A percentile compares a stretch with the other conserved stretches of the same genome.
Conservation (phyloP, 1,140 invertebrate genomes). For the Cherax quadricarinatus region DNA sequence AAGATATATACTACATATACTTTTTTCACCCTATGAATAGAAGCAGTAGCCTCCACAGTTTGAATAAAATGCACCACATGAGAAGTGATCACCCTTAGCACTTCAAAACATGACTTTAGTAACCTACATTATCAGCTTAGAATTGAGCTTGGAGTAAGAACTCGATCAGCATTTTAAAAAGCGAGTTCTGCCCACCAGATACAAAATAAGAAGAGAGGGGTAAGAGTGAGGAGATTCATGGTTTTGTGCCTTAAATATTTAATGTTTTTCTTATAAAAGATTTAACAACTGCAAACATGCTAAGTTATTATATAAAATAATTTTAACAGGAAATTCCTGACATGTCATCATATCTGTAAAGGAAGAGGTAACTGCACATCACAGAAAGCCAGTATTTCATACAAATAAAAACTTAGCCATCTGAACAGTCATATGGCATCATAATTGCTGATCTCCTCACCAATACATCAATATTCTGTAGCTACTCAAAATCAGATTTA, state of each 20-base stretch:
- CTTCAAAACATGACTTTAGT: neutral
- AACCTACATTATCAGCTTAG: constrained; percentile 29
- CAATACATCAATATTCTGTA: constrained; percentile 19
- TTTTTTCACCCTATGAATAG: constrained; percentile 50
- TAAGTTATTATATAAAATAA: neutral
- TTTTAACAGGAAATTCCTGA: neutral
- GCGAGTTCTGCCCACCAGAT: constrained; percentile 14
- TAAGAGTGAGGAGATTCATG: constrained; percentile 39
- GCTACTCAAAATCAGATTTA: constrained; percentile 34
- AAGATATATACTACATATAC: constrained; percentile 20
- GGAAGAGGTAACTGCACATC: constrained; percentile 1
- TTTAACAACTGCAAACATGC: neutral
- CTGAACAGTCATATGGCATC: neutral
- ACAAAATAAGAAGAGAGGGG: neutral
- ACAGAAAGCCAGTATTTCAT: neutral
- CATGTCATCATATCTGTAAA: neutral
- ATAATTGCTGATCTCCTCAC: constrained; percentile 47
- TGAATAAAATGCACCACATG: constrained; percentile 54
- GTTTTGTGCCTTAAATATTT: neutral
- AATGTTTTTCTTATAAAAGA: neutral
- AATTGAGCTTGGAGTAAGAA: constrained; percentile 29
- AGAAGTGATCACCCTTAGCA: constrained; percentile 12
- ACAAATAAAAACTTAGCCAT: neutral
- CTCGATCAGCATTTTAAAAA: neutral
- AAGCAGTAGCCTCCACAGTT: constrained; percentile 65